Conservation (phyloP, 2,888 invertebrate species). For the Drosophila leonis region DNA sequence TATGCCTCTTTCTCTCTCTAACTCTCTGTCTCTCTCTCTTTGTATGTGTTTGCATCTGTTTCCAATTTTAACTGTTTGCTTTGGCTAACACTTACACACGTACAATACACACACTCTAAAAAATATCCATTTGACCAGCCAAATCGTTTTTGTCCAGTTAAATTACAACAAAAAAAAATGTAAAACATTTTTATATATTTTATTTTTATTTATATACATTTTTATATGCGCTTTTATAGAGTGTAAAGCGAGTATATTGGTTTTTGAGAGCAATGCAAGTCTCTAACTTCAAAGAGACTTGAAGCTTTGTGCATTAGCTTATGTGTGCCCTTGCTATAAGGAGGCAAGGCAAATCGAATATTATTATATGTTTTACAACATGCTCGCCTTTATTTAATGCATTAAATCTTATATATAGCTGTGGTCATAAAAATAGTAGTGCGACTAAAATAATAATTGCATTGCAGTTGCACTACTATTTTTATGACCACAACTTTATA, state of each 20-base stretch:
- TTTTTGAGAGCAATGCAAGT: neutral
- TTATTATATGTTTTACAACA: too few relatives aligned
- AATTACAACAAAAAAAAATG: slow-evolving; percentile 2
- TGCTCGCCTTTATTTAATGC: too few relatives aligned
- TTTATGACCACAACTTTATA: too few relatives aligned
- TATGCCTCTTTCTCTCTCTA: neutral
- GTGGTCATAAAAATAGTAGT: too few relatives aligned
- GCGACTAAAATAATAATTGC: too few relatives aligned
- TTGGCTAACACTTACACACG: slow-evolving; percentile 34
- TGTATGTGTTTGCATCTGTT: slow-evolving; percentile 42
- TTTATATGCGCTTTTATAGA: neutral
- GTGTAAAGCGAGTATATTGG: neutral
- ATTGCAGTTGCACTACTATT: too few relatives aligned
- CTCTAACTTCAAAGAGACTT: too few relatives aligned
- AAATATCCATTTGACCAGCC: slow-evolving; percentile 31
- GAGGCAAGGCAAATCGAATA: too few relatives aligned
- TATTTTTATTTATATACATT: neutral
- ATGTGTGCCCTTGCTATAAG: too few relatives aligned
- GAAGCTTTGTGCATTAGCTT: too few relatives aligned
- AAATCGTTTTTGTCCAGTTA: slow-evolving; percentile 32
- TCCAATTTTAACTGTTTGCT: slow-evolving; percentile 67
- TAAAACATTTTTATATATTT: neutral
- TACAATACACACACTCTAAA: neutral
- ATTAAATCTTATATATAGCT: too few relatives aligned
- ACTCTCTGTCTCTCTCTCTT: slow-evolving; percentile 4